Conservation (phyloP, 2,888 invertebrate genomes). For the Torymus auratus region DNA sequence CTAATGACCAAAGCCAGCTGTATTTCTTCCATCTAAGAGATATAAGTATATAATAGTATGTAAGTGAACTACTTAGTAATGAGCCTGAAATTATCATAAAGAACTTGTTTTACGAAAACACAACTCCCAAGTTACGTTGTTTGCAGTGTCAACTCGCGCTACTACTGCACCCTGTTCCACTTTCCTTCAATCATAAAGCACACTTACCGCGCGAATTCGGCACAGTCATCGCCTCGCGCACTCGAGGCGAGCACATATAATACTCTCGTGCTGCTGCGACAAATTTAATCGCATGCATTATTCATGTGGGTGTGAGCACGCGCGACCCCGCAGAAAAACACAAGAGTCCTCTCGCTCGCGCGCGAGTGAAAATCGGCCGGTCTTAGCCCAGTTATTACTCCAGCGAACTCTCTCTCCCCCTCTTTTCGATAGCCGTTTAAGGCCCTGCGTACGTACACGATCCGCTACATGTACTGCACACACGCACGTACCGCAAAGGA, state of each 20-base stretch:
- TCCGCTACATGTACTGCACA: background rate
- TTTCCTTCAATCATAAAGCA: background rate
- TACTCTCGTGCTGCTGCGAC: background rate
- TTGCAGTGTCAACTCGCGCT: no score
- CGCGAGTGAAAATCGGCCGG: conserved; percentile 17
- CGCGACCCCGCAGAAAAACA: no score
- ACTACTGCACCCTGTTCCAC: conserved; percentile 7
- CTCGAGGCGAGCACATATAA: background rate
- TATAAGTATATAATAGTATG: background rate
- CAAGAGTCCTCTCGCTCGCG: background rate
- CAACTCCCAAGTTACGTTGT: no score
- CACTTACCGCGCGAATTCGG: conserved; percentile 2
- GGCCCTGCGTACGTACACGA: background rate
- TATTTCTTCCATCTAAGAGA: no score
- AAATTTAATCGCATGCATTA: conserved; percentile 35
- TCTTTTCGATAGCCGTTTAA: conserved; percentile 32
- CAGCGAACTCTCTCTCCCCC: background rate
- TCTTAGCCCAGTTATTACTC: conserved; percentile 19
- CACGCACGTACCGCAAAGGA: background rate
- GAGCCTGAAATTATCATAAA: conserved; percentile 27
- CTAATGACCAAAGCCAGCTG: no score
- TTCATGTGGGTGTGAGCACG: conserved; percentile 8
- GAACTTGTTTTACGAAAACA: background rate
- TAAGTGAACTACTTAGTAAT: background rate
- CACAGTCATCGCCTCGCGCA: conserved; percentile 6